These are phyloP conservation scores for Zosterops pallidus DNA, from an alignment of 2,113 vertebrate species.

Conservation along the genomic window DNA sequence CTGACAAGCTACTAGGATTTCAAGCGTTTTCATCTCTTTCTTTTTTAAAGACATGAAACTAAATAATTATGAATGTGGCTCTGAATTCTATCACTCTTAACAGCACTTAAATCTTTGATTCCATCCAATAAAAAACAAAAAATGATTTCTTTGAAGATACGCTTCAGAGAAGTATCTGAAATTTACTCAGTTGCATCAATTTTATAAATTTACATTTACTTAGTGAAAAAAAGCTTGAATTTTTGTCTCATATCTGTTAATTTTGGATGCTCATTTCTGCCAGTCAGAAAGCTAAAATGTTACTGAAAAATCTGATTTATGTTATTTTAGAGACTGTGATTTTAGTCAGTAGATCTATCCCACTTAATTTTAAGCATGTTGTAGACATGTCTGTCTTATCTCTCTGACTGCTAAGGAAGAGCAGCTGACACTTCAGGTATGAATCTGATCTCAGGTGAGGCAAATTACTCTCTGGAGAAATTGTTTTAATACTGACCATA, in stretches of 20 bases:
- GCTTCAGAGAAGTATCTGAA: not conserved
- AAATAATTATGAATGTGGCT: not conserved
- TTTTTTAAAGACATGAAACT: conserved; percentile 14
- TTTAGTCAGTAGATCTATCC: not conserved
- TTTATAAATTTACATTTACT: not conserved
- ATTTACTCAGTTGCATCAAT: not conserved
- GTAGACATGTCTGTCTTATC: not conserved
- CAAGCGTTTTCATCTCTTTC: conserved; percentile 31
- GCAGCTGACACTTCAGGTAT: not conserved
- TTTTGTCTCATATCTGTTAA: not conserved
- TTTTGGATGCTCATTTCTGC: not conserved
- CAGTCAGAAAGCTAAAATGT: not conserved
- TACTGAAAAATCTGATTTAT: not conserved
- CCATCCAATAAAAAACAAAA: not conserved
- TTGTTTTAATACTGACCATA: not conserved
- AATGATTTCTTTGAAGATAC: not conserved
- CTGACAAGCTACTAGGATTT: conserved; percentile 39
- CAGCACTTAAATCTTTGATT: conserved; percentile 5
- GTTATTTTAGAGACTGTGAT: not conserved
- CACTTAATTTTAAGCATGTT: not conserved
- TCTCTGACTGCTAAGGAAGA: not conserved
- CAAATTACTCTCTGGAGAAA: not conserved
- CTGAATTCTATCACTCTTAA: not conserved
- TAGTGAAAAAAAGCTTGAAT: not conserved
- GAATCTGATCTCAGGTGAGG: not conserved